Percentiles rank a stretch among this genome's conserved stretches.
phyloP scores from a whole-genome alignment of 2,797 vertebrate genomes.

The Paedocypris micromegethes region DNA sequence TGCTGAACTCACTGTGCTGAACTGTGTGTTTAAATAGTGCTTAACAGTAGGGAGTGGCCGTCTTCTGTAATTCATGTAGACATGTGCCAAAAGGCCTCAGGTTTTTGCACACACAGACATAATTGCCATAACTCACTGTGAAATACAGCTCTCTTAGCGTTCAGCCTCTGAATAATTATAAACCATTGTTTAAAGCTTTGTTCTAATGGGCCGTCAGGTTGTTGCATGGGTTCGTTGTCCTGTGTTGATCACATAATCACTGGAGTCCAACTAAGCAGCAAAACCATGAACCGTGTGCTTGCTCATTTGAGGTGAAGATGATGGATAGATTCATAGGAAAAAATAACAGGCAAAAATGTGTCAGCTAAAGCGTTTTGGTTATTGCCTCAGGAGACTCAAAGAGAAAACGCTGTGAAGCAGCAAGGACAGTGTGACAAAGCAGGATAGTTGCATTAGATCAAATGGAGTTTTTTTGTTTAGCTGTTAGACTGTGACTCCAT shows the following conservation, averaged over 20 bases:
- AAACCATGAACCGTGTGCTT: background rate
- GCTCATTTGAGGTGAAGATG: slow-evolving; percentile 30
- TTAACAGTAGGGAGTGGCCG: slow-evolving; percentile 21
- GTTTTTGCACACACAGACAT: slow-evolving; percentile 16
- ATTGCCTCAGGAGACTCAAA: slow-evolving; percentile 12
- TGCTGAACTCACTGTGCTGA: background rate
- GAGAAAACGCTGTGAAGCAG: slow-evolving; percentile 4
- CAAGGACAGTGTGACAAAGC: slow-evolving; percentile 4
- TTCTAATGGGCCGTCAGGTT: slow-evolving; percentile 38
- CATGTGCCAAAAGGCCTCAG: slow-evolving; percentile 26
- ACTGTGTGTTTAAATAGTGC: slow-evolving; percentile 22
- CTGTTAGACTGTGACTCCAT: slow-evolving; percentile 51
- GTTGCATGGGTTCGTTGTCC: slow-evolving; percentile 27
- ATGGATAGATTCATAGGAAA: slow-evolving; percentile 28
- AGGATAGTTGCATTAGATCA: slow-evolving; percentile 26
- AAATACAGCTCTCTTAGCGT: slow-evolving; percentile 23
- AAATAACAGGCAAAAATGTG: slow-evolving; percentile 34
- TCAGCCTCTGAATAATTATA: slow-evolving; percentile 21
- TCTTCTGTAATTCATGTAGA: slow-evolving; percentile 21
- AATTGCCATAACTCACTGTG: slow-evolving; percentile 28
- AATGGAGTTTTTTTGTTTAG: slow-evolving; percentile 24
- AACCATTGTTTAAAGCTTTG: slow-evolving; percentile 16
- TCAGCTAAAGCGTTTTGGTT: slow-evolving; percentile 20
- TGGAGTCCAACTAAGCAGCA: slow-evolving; percentile 32
- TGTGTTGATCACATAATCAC: slow-evolving; percentile 18